Percentiles rank a stretch among this genome's conserved stretches.
phyloP scores from a whole-genome alignment of 64 coral and sea anemone species.

The Catalaphyllia jardinei region DNA sequence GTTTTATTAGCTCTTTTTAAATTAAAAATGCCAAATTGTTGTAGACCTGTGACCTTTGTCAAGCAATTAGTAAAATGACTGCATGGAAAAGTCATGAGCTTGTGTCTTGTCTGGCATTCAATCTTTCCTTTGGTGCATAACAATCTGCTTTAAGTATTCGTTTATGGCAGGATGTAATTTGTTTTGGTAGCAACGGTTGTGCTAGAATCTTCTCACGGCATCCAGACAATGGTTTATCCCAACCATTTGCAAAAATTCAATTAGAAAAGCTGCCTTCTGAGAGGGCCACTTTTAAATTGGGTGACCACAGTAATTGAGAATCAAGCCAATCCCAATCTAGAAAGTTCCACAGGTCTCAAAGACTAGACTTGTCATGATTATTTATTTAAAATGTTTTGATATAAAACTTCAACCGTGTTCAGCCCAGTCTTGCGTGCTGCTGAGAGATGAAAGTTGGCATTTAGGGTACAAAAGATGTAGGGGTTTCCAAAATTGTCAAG shows the following conservation, averaged over 20 bases:
- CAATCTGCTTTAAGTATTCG: neutral
- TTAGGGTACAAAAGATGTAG: too few relatives aligned
- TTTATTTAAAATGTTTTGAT: conserved; percentile 12
- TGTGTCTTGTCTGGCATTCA: too few relatives aligned
- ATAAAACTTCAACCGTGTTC: neutral
- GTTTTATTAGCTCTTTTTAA: too few relatives aligned
- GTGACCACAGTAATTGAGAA: neutral
- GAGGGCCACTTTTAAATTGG: neutral
- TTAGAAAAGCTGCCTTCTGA: neutral
- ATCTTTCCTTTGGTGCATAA: neutral
- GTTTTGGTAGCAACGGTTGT: neutral
- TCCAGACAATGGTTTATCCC: neutral
- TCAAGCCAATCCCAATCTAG: neutral
- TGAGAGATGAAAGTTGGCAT: neutral
- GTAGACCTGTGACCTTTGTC: too few relatives aligned
- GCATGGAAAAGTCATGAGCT: too few relatives aligned
- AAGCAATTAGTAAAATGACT: too few relatives aligned
- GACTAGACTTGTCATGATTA: neutral
- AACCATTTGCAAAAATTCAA: neutral
- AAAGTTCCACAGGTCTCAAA: neutral
- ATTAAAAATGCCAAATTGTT: too few relatives aligned
- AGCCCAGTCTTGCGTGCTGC: neutral
- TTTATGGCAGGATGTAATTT: neutral
- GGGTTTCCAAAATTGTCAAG: neutral
- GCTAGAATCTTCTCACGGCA: conserved; percentile 2